Conservation (phyloP, 92 coral and sea anemone genomes). For the Nematostella vectensis region DNA sequence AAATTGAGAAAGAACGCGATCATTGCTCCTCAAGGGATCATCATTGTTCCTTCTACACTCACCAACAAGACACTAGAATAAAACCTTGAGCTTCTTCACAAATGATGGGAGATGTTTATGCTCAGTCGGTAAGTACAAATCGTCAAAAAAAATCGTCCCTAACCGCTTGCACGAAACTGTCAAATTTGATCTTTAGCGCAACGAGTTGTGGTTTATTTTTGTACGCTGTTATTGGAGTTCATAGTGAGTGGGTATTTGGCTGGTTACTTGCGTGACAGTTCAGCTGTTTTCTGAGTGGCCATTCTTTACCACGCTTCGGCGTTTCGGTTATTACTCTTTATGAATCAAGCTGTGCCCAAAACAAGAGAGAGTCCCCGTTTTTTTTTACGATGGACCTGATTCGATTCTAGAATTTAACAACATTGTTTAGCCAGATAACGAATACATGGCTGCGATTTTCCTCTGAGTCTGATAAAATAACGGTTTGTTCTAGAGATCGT, state of each 20-base stretch:
- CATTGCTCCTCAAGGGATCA: slow-evolving; percentile 8
- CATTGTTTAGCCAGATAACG: neutral
- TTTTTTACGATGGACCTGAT: neutral
- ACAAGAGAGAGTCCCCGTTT: neutral
- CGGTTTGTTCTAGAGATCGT: no score
- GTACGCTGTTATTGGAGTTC: neutral
- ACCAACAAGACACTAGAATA: no score
- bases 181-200: no score
- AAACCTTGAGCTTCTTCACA: no score
- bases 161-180: no score
- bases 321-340: neutral
- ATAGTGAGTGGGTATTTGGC: neutral
- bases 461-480: no score
- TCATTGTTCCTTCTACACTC: no score
- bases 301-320: neutral
- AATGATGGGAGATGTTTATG: slow-evolving; percentile 79
- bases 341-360: slow-evolving; percentile 1
- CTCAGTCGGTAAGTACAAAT: slow-evolving; percentile 62
- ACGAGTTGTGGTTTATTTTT: neutral
- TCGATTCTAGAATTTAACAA: slow-evolving; percentile 2
- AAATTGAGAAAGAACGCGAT: slow-evolving; percentile 4
- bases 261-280: neutral
- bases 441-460: neutral
- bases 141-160: no score
- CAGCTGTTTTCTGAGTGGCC: neutral